These are phyloP conservation scores for Leptopilina syphax DNA, from an alignment of 2,888 invertebrate genomes.

Conservation along the genomic window DNA sequence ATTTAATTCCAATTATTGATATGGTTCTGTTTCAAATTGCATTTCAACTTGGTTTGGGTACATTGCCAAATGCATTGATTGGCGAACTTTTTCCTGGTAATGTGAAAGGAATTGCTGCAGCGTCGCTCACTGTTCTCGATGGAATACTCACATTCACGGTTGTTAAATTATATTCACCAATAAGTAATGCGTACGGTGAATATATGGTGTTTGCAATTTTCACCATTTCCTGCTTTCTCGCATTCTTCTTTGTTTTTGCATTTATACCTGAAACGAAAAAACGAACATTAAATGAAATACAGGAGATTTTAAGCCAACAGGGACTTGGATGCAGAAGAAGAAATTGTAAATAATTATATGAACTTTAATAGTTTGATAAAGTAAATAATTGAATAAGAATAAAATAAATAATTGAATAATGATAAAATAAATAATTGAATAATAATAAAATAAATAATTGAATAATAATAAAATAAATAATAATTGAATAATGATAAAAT, in stretches of 20 bases:
- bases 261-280: slow-evolving; percentile 73
- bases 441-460: too few species aligned
- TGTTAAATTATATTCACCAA: slow-evolving; percentile 70
- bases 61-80: slow-evolving; percentile 70
- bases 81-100: slow-evolving; percentile 73
- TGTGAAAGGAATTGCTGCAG: slow-evolving; percentile 71
- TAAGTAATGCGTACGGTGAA: slow-evolving; percentile 63
- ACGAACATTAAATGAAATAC: slow-evolving; percentile 71
- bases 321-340: slow-evolving; percentile 26
- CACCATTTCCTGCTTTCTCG: slow-evolving; percentile 65
- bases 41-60: slow-evolving; percentile 72
- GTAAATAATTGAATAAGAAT: too few species aligned
- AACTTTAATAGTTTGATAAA: too few species aligned
- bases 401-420: too few species aligned
- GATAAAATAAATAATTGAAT: too few species aligned
- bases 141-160: slow-evolving; percentile 71
- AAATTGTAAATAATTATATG: neutral
- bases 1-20: slow-evolving; percentile 67
- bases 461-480: too few species aligned
- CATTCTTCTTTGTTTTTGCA: slow-evolving; percentile 67
- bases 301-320: slow-evolving; percentile 61
- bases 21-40: slow-evolving; percentile 70
- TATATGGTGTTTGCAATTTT: slow-evolving; percentile 69
- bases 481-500: too few species aligned
- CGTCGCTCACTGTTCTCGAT: slow-evolving; percentile 70